These are phyloP conservation scores for Muntiacus muntjak DNA, from an alignment of 2,113 vertebrate species.

Conservation along the genomic window DNA sequence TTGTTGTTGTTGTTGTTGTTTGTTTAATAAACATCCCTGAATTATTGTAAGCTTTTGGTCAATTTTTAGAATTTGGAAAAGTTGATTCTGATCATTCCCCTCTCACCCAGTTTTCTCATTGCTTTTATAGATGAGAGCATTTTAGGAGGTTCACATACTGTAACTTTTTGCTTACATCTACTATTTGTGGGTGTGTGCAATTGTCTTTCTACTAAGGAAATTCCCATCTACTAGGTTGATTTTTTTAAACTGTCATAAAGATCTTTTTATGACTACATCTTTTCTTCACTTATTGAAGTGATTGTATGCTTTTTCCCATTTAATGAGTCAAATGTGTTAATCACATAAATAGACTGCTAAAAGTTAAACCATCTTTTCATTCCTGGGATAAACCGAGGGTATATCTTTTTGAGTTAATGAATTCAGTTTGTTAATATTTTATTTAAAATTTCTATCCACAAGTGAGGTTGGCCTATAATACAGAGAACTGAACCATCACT, in stretches of 20 bases:
- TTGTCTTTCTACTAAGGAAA: not conserved
- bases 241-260: not conserved
- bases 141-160: not conserved
- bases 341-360: not conserved
- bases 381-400: not conserved
- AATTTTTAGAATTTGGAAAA: not conserved
- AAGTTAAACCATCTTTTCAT: not conserved
- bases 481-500: not conserved
- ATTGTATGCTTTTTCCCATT: not conserved
- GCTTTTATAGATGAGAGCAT: not conserved
- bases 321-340: not conserved
- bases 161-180: not conserved
- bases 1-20: not conserved
- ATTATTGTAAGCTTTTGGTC: not conserved
- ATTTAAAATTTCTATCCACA: not conserved
- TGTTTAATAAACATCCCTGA: not conserved
- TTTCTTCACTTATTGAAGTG: not conserved
- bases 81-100: not conserved
- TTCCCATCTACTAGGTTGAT: not conserved
- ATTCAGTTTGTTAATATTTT: not conserved
- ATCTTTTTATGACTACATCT: not conserved
- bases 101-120: not conserved
- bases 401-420: not conserved
- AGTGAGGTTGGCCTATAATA: not conserved
- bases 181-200: not conserved